Conservation (phyloP, 2,888 invertebrate species). For the Halictus ligatus region DNA sequence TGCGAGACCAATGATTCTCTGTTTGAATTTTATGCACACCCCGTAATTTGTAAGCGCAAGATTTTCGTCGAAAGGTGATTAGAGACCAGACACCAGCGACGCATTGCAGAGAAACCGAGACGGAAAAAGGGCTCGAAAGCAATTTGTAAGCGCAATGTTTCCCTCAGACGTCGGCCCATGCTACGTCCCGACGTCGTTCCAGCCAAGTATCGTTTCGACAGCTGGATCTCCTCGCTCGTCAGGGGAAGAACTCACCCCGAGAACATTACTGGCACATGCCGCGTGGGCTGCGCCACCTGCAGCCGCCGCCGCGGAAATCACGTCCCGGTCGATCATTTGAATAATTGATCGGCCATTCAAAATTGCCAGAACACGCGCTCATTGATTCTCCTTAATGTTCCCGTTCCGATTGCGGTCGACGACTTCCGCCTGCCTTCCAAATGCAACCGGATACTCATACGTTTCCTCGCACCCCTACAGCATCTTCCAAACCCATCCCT, state of each 20-base stretch:
- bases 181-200: constrained; percentile 19
- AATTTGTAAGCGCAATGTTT: constrained; percentile 36
- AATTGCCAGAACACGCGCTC: constrained; percentile 59
- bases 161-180: background rate
- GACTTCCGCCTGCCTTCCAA: background rate
- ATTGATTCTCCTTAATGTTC: constrained; percentile 67
- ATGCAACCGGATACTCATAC: background rate
- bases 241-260: constrained; percentile 26
- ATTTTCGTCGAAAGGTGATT: constrained; percentile 1
- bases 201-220: constrained; percentile 51
- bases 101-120: background rate
- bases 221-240: constrained; percentile 30
- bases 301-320: constrained; percentile 59
- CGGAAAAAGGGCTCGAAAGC: constrained; percentile 23
- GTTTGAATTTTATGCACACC: too few species aligned
- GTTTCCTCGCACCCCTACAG: background rate
- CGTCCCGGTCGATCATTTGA: constrained; percentile 68
- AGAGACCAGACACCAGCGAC: background rate
- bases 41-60: too few species aligned
- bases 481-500: background rate
- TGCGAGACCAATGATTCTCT: too few species aligned
- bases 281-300: constrained; percentile 62
- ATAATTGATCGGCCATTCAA: constrained; percentile 67
- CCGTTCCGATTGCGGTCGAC: constrained; percentile 37
- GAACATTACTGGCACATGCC: constrained; percentile 63